phyloP scores from a whole-genome alignment of 2,888 invertebrate genomes.

The Tortricodes alternella region DNA sequence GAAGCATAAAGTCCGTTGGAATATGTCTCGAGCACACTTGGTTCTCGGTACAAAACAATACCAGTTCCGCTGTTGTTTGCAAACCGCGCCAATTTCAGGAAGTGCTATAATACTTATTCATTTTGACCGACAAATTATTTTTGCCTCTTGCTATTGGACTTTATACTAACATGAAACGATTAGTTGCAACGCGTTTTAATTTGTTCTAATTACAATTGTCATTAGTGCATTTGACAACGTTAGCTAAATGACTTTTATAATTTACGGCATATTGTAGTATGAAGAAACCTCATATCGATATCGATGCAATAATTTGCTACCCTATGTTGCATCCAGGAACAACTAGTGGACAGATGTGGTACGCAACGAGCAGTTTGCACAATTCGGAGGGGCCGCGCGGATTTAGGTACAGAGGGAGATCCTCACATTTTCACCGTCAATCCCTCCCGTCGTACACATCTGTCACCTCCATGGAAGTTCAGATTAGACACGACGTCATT shows the following conservation, averaged over 20 bases:
- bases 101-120: conserved; percentile 54
- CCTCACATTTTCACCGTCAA: conserved; percentile 67
- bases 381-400: conserved; percentile 66
- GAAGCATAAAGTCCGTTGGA: conserved; percentile 72
- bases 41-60: conserved; percentile 78
- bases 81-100: conserved; percentile 74
- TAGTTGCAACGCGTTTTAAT: not conserved
- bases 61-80: conserved; percentile 78
- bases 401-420: conserved; percentile 65
- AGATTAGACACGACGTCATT: conserved; percentile 77
- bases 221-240: not conserved
- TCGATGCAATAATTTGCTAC: conserved; percentile 36
- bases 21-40: conserved; percentile 68
- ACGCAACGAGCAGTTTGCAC: conserved; percentile 71
- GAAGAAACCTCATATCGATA: conserved; percentile 16
- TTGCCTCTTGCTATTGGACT: not conserved
- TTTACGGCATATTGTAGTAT: conserved; percentile 2
- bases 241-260: not conserved
- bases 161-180: not conserved
- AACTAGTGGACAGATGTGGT: conserved; percentile 79
- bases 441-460: conserved; percentile 76
- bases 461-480: conserved; percentile 64
- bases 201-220: conserved; percentile 11
- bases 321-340: conserved; percentile 37
- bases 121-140: conserved; percentile 28